These are phyloP conservation scores for Pocillopora damicornis DNA, from an alignment of 64 coral and sea anemone genomes.

Conservation along the genomic window DNA sequence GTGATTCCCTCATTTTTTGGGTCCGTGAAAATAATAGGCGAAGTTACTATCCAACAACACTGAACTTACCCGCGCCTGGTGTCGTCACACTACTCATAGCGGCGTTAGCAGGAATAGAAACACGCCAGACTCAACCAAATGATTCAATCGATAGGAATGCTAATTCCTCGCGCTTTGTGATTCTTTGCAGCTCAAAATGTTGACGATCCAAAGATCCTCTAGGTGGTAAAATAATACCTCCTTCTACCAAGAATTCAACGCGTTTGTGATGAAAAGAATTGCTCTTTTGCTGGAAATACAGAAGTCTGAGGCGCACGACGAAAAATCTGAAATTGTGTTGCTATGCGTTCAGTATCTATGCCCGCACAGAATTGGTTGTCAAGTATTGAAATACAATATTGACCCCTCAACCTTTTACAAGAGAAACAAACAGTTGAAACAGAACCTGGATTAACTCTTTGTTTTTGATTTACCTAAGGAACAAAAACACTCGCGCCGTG, in stretches of 20 bases:
- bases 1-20: not conserved
- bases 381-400: not conserved
- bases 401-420: not conserved
- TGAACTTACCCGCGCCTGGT: not conserved
- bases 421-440: not conserved
- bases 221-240: too few relatives aligned
- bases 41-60: not conserved
- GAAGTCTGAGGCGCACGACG: not conserved
- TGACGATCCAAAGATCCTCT: too few relatives aligned
- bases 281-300: not conserved
- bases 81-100: not conserved
- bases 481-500: slow-evolving; percentile 1
- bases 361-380: not conserved
- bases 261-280: not conserved
- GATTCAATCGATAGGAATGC: not conserved
- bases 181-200: too few relatives aligned
- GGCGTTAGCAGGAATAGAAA: not conserved
- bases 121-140: not conserved
- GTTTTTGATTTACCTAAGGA: not conserved
- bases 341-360: not conserved
- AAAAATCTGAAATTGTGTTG: slow-evolving; percentile 6
- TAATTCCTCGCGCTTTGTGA: not conserved
- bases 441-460: slow-evolving; percentile 25
- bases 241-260: not conserved
- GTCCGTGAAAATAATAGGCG: not conserved